Evolutionary conservation across 2,113 vertebrate genomes (phyloP).

Genomic region (Carlito syrichta): DNA sequence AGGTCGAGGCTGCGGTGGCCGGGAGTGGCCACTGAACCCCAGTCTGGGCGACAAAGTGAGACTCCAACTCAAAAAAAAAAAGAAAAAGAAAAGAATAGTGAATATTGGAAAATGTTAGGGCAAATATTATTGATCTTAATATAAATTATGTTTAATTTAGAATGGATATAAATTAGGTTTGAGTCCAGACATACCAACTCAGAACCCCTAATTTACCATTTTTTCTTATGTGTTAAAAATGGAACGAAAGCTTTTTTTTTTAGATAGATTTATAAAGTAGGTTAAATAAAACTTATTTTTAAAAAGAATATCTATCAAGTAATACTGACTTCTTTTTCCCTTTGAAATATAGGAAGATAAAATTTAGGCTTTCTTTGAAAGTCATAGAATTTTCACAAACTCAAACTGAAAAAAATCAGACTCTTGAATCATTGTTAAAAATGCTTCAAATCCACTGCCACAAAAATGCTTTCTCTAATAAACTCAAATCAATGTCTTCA

Average conservation of each 20-base stretch:
- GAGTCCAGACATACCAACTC: background rate
- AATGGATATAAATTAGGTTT: background rate
- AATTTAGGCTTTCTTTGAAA: background rate
- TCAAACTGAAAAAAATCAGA: background rate
- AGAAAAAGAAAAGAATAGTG: background rate
- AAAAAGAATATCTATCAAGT: background rate
- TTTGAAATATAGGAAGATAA: background rate
- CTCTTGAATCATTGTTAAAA: conserved; percentile 4
- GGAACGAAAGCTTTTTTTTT: background rate
- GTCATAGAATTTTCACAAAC: conserved; percentile 14
- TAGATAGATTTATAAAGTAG: background rate
- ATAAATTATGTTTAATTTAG: background rate
- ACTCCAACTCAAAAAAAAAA: too few species aligned
- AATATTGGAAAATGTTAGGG: background rate
- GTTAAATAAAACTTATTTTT: conserved; percentile 14
- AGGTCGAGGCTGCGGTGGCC: too few species aligned
- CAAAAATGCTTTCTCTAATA: background rate
- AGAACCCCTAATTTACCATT: background rate
- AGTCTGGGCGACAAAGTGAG: too few species aligned
- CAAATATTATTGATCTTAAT: background rate
- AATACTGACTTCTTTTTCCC: background rate
- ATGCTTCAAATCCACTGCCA: background rate
- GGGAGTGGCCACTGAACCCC: too few species aligned
- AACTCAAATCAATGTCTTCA: background rate
- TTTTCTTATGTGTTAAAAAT: background rate